Evolutionary conservation across 30 jellyfish, hydroid and myxozoan genomes (phyloP).

Genomic region (Chironex yamaguchii): DNA sequence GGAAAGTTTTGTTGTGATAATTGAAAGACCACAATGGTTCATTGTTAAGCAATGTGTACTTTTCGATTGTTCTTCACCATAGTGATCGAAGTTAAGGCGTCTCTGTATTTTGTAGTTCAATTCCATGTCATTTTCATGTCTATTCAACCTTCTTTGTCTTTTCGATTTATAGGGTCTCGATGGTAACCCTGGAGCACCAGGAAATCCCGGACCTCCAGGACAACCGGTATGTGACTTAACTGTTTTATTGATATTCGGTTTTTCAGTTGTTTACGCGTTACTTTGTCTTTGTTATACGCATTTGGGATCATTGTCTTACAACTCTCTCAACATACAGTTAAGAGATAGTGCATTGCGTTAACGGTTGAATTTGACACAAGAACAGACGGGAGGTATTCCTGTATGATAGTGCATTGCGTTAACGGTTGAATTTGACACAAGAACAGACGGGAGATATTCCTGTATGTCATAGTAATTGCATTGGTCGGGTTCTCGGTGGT

Average conservation of each 20-base stretch:
- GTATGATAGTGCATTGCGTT: not conserved
- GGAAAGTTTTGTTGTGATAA: too few species aligned
- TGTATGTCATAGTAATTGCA: not conserved
- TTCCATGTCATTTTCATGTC: too few species aligned
- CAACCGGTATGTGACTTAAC: constrained; percentile 47
- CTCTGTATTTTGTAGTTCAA: too few species aligned
- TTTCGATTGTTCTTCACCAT: too few species aligned
- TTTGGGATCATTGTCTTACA: not conserved
- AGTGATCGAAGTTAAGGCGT: too few species aligned
- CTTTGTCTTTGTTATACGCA: not conserved
- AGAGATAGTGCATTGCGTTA: too few species aligned
- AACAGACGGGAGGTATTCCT: constrained; percentile 38
- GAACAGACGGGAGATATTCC: constrained; percentile 61
- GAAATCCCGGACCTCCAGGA: constrained; percentile 77
- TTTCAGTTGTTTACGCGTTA: not conserved
- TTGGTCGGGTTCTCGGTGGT: not conserved
- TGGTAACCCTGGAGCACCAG: constrained; percentile 76
- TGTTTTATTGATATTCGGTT: not conserved
- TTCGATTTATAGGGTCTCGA: constrained; percentile 75
- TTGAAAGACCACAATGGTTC: too few species aligned
- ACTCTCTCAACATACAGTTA: constrained; percentile 1
- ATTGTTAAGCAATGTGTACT: too few species aligned
- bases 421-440: too few species aligned
- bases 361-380: too few species aligned
- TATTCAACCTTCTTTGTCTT: too few species aligned